Evolutionary conservation across 2,888 invertebrate species (phyloP).

Genomic region (Torymus auratus): DNA sequence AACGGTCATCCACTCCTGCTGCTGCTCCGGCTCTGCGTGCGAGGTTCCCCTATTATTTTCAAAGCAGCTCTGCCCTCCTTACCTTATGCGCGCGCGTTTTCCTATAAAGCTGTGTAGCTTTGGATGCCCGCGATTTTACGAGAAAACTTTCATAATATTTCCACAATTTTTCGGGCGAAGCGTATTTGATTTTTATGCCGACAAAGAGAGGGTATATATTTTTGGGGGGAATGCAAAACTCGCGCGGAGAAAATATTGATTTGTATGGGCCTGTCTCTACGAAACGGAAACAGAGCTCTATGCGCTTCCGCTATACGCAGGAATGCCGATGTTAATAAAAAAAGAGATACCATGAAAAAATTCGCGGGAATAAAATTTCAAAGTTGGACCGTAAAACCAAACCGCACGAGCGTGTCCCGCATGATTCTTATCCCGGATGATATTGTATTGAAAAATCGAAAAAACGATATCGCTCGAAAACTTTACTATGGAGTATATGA

Average conservation of each 20-base stretch:
- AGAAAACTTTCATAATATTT: conserved; percentile 46
- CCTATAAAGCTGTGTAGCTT: conserved; percentile 29
- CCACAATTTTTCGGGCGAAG: conserved; percentile 27
- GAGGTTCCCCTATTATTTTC: conserved; percentile 21
- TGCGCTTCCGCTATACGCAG: neutral
- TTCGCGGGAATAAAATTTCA: no score
- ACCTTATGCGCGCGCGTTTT: neutral
- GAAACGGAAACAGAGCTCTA: neutral
- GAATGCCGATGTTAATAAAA: no score
- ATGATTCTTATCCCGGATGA: no score
- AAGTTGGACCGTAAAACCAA: no score
- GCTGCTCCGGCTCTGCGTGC: no score
- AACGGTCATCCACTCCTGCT: neutral
- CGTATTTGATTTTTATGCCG: conserved; percentile 37
- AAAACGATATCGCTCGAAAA: no score
- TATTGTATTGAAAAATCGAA: no score
- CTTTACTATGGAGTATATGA: no score
- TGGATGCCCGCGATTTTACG: conserved; percentile 38
- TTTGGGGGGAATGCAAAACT: no score
- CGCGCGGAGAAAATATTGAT: neutral
- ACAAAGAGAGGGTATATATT: neutral
- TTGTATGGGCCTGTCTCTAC: neutral
- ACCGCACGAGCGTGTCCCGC: no score
- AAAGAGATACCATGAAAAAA: no score
- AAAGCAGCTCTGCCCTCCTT: neutral